phyloP scores from a whole-genome alignment of 1,140 invertebrate species.

The Zeugodacus cucurbitae region DNA sequence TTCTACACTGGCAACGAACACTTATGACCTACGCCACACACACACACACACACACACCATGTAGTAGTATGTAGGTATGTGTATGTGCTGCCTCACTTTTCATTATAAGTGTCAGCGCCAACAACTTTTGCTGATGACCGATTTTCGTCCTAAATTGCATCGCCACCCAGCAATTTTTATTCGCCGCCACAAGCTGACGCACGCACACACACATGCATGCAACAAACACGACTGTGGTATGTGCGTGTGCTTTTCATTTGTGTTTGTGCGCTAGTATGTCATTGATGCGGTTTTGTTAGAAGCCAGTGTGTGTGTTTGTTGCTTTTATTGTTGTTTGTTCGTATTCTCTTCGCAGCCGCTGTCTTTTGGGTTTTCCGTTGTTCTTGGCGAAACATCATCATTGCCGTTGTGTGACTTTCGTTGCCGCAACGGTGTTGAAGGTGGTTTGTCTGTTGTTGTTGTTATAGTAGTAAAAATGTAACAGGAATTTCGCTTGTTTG shows the following conservation, averaged over 20 bases:
- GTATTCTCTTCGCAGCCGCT: background rate
- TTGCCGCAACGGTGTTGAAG: background rate
- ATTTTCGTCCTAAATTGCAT: slow-evolving; percentile 33
- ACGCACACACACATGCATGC: background rate
- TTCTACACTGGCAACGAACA: background rate
- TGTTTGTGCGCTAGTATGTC: background rate
- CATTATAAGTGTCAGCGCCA: slow-evolving; percentile 18
- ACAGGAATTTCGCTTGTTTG: too few relatives aligned
- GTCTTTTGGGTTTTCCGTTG: background rate
- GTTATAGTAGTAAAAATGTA: background rate
- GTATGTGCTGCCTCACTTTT: background rate
- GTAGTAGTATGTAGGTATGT: background rate
- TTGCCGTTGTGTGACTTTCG: background rate
- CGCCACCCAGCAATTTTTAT: slow-evolving; percentile 14
- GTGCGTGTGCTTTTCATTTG: background rate
- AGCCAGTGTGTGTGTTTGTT: too few relatives aligned
- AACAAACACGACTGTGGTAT: background rate
- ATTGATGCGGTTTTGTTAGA: background rate
- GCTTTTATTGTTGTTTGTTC: background rate
- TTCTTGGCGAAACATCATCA: background rate
- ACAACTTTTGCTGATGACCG: slow-evolving; percentile 22
- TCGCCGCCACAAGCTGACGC: background rate
- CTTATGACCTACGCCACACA: background rate
- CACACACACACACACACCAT: background rate
- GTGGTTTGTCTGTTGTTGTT: too few relatives aligned